Conservation (phyloP, 2,113 vertebrate species). For the Catharus bicknelli region DNA sequence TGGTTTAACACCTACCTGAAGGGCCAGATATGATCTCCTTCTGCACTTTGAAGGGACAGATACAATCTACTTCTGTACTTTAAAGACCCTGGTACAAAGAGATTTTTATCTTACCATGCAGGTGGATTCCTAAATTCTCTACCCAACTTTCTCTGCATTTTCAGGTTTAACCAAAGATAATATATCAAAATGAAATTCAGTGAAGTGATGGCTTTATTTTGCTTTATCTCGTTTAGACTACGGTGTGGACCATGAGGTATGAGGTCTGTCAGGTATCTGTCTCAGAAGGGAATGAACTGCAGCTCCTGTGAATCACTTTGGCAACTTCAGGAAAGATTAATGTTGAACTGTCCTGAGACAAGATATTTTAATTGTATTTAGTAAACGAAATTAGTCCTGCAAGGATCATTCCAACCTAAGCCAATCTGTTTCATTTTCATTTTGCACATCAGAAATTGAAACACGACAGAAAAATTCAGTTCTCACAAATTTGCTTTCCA, state of each 20-base stretch:
- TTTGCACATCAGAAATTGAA: not conserved
- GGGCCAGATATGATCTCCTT: not conserved
- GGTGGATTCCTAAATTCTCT: not conserved
- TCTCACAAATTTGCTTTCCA: constrained; percentile 2
- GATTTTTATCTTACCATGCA: not conserved
- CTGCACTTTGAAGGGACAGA: not conserved
- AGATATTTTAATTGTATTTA: constrained; percentile 57
- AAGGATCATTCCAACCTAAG: constrained; percentile 17
- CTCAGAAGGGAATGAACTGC: constrained; percentile 1
- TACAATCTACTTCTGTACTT: not conserved
- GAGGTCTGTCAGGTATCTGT: not conserved
- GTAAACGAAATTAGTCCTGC: constrained; percentile 40
- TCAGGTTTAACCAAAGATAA: not conserved
- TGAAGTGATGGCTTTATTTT: not conserved
- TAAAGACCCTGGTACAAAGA: not conserved
- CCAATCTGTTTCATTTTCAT: constrained; percentile 8
- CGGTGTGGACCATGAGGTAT: not conserved
- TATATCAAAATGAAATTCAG: not conserved
- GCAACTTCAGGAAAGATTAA: constrained; percentile 41
- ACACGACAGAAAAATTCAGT: not conserved
- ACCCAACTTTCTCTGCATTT: not conserved
- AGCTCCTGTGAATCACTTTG: not conserved
- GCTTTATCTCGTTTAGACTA: not conserved
- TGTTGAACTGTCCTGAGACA: constrained; percentile 29
- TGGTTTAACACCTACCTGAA: not conserved